Evolutionary conservation across 2,113 vertebrate genomes (phyloP), one percentile per base, ranked within the genome.

Genomic region (Hyaena hyaena): DNA sequence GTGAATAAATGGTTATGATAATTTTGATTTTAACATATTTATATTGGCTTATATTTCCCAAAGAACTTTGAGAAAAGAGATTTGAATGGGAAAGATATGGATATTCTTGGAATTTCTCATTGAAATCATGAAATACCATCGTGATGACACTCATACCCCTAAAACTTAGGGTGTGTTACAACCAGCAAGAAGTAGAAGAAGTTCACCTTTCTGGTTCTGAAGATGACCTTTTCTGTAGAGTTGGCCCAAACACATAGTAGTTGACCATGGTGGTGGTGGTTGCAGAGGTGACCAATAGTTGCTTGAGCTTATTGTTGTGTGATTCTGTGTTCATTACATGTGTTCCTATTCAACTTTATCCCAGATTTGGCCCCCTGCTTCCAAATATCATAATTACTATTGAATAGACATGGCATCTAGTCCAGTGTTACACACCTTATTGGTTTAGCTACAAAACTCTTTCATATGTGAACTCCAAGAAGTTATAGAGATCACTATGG

Each of bases 281-380:
- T 11, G 48, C 10, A 53, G 16, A 10, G 31, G 17, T 33, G 48
- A 17, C 31, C 12, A 5, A 11, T n/a, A 24, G 33, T 88, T 63
- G 1, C 26, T 28, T 45, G 16, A 1, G 16, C 45, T 76, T 76
- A 2, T 43, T 58, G 31, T n/a, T 39, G 39, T 53, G 15, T 4
- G 7, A n/a, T n/a, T n/a, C n/a, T n/a, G n/a, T n/a, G n/a, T n/a
- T n/a, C n/a, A n/a, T n/a, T 43, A 5, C 1, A 2, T 28, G 17
- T 68, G 48, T 63, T 74, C 53, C 55, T 82, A 10, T 66, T 91
- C 31, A 61, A 21, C 82, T 90, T 97, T 73, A 77, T 77, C 93
- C 93, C 76, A 50, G 26, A 73, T 58, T 94, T 95, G 76, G 65
- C 21, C 35, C 16, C 48, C 65, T 94, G 76, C 76, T 95, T 97